phyloP scores from a whole-genome alignment of 2,888 invertebrate genomes.

The Liodrosophila aerea region DNA sequence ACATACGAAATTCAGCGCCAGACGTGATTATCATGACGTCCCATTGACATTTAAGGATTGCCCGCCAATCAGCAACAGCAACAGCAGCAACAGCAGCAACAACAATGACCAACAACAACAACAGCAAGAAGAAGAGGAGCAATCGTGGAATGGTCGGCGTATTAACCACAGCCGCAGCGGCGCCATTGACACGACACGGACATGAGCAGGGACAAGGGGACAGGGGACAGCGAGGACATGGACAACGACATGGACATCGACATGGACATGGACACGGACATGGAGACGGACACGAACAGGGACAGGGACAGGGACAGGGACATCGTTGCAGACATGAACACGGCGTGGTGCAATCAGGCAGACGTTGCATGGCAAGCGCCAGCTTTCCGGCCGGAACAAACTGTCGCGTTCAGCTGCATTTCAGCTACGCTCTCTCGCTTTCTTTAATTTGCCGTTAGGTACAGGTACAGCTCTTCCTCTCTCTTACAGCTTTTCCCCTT shows the following conservation, averaged over 20 bases:
- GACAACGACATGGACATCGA: not conserved
- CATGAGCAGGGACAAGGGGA: constrained; percentile 21
- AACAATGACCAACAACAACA: constrained; percentile 16
- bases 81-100: constrained; percentile 20
- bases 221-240: not conserved
- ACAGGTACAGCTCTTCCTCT: too few relatives aligned
- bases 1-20: constrained; percentile 94
- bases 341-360: constrained; percentile 58
- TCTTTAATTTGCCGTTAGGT: too few relatives aligned
- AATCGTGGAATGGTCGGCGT: constrained; percentile 42
- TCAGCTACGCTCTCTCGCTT: constrained; percentile 1
- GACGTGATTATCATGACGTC: constrained; percentile 92
- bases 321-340: constrained; percentile 25
- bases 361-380: constrained; percentile 37
- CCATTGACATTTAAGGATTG: constrained; percentile 86
- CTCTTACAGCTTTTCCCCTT: not conserved
- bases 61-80: constrained; percentile 61
- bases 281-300: not conserved
- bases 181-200: constrained; percentile 55
- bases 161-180: constrained; percentile 68
- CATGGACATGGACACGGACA: constrained; percentile 7
- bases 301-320: constrained; percentile 10
- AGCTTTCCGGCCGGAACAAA: constrained; percentile 36
- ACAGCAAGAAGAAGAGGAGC: not conserved
- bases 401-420: constrained; percentile 38